Evolutionary conservation across 1,140 invertebrate species (phyloP), one percentile per base, ranked within the genome.

Genomic region (Galleria mellonella): DNA sequence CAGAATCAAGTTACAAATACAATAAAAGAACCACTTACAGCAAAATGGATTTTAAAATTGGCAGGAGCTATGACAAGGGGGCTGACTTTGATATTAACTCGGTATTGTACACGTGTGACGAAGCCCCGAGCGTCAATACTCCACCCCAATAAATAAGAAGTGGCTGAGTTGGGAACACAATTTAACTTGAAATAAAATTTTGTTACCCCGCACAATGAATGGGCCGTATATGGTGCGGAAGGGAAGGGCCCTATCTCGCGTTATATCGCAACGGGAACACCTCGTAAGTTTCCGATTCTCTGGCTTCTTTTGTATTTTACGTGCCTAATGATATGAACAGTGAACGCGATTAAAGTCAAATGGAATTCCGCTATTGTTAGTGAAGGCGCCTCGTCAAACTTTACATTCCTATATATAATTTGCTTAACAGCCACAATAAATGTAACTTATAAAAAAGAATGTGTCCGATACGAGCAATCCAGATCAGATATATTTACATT

Each of bases 111-210:
- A 30, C 38, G 46, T 52, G 51, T 47, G 52, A 46, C 51, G 33
- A 36, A 15, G 51, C 53, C 48, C 6, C 29, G 37, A 47, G 60
- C 58, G 44, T 61, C 61, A 53, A 59, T 55, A 58, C 57, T 45
- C 42, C 51, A 55, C 65, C 67, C 60, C 66, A 62, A 73, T 68
- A 78, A 74, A 74, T 74, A 74, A 77, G 60, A 77, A 72, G 69
- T 65, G 57, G 63, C 65, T 64, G 62, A 68, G 64, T 70, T 65
- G 65, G 57, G 56, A 79, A 72, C 66, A 78, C 73, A 78, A 83
- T 83, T 79, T 78, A 79, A 79, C 67, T 79, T 68, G 72, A 75
- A 79, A 83, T 83, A 79, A 79, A 83, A 78, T 79, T 76, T 73
- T 66, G 72, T 65, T 72, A 65, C 65, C 75, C 68, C 47, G 60